A percentile compares a stretch with the other conserved stretches of the same genome.
Conservation (phyloP, 92 coral and sea anemone species). For the Siderastrea radians region DNA sequence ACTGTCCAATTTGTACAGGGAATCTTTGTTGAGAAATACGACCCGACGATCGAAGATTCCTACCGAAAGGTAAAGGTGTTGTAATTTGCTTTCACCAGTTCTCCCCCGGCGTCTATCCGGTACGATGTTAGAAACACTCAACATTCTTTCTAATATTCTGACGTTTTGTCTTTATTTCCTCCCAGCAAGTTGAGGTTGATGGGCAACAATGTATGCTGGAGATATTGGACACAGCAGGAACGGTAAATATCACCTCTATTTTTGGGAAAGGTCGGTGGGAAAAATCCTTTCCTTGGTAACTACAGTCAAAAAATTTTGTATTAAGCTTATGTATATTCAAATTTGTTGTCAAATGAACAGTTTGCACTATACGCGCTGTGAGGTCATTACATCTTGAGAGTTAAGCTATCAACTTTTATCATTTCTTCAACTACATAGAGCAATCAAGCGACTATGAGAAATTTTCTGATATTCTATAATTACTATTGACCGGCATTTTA, state of each 20-base stretch:
- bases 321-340: background rate
- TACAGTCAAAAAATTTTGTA: background rate
- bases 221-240: conserved; percentile 99
- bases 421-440: background rate
- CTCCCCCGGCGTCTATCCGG: conserved; percentile 20
- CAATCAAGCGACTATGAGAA: background rate
- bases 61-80: conserved; percentile 89
- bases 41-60: conserved; percentile 99
- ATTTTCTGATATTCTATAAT: background rate
- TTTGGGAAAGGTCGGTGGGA: conserved; percentile 27
- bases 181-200: conserved; percentile 99
- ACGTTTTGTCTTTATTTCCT: conserved; percentile 28
- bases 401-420: background rate
- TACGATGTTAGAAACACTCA: background rate
- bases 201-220: conserved; percentile 99
- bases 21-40: conserved; percentile 98
- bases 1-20: conserved; percentile 99
- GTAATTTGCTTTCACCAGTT: conserved; percentile 13
- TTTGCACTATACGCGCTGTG: background rate
- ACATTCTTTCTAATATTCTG: conserved; percentile 5
- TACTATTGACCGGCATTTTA: background rate
- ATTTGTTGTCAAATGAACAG: conserved; percentile 34
- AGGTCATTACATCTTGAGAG: conserved; percentile 1
- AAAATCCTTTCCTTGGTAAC: background rate
- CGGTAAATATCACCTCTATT: conserved; percentile 73